A percentile compares a stretch with the other conserved stretches of the same genome.
These are phyloP conservation scores for Brachyrhaphis roseni DNA, from an alignment of 2,797 vertebrate species.

Conservation along the genomic window DNA sequence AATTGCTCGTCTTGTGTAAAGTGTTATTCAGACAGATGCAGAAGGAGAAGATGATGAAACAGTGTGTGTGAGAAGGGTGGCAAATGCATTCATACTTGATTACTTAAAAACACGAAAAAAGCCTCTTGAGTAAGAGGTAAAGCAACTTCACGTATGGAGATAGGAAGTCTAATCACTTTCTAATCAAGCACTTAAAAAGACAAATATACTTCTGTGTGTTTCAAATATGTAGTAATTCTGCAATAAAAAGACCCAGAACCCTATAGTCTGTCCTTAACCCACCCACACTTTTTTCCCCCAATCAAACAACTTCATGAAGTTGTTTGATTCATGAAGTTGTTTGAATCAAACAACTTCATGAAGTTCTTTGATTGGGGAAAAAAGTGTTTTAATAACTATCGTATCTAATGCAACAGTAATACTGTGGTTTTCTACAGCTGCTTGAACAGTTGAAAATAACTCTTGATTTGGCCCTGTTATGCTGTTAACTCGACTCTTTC, in stretches of 20 bases:
- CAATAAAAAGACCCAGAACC: neutral
- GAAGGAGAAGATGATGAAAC: slow-evolving; percentile 58
- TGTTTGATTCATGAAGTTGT: no score
- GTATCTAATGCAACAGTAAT: neutral
- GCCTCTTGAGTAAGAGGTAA: neutral
- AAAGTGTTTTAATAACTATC: neutral
- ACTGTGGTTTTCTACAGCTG: neutral
- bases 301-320: no score
- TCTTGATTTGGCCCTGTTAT: neutral
- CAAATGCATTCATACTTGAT: slow-evolving; percentile 14
- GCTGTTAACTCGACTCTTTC: neutral
- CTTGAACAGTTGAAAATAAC: neutral
- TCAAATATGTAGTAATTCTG: neutral
- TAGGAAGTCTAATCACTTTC: neutral
- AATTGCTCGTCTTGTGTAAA: slow-evolving; percentile 33
- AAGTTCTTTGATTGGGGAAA: neutral
- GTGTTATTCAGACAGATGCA: slow-evolving; percentile 54
- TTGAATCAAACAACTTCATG: no score
- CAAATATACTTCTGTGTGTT: neutral
- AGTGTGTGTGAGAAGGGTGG: slow-evolving; percentile 13
- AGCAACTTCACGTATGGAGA: neutral
- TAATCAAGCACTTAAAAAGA: neutral
- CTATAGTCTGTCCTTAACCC: neutral
- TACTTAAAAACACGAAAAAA: neutral
- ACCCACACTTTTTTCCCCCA: no score